A percentile compares a stretch with the other conserved stretches of the same genome.
Conservation (phyloP, 2,888 invertebrate genomes). For the Arge pagana region DNA sequence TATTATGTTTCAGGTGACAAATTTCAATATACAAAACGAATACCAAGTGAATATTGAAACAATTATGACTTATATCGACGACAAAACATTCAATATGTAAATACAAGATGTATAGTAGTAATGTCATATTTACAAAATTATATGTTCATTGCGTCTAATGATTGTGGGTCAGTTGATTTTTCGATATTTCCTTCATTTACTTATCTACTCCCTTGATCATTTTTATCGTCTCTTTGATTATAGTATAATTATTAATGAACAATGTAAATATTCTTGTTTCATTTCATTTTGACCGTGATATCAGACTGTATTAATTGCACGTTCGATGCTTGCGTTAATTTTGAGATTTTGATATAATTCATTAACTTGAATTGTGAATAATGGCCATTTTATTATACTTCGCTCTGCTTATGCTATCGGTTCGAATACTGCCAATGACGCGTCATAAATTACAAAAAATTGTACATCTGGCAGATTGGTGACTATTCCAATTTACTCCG, state of each 20-base stretch:
- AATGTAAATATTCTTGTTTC: slow-evolving; percentile 1
- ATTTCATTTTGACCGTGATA: slow-evolving; percentile 1
- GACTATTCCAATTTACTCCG: too few relatives aligned
- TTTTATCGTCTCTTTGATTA: slow-evolving; percentile 13
- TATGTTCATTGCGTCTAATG: slow-evolving; percentile 31
- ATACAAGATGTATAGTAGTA: slow-evolving; percentile 19
- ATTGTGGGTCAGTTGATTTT: slow-evolving; percentile 27
- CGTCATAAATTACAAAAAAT: slow-evolving; percentile 32
- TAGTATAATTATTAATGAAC: slow-evolving; percentile 9
- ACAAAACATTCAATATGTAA: slow-evolving; percentile 26
- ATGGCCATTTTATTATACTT: not conserved
- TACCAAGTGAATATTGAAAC: slow-evolving; percentile 42
- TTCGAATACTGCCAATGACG: slow-evolving; percentile 26
- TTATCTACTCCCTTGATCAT: slow-evolving; percentile 9
- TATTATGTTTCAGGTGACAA: slow-evolving; percentile 30
- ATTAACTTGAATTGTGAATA: not conserved
- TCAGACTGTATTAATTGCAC: too few relatives aligned
- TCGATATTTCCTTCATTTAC: slow-evolving; percentile 17
- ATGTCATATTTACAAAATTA: slow-evolving; percentile 33
- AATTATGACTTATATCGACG: slow-evolving; percentile 41
- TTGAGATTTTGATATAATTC: too few relatives aligned
- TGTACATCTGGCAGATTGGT: slow-evolving; percentile 28
- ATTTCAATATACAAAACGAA: slow-evolving; percentile 32
- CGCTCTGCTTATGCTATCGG: not conserved
- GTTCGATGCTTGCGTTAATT: too few relatives aligned